phyloP scores from a whole-genome alignment of 2,888 invertebrate species.

The Actias luna region DNA sequence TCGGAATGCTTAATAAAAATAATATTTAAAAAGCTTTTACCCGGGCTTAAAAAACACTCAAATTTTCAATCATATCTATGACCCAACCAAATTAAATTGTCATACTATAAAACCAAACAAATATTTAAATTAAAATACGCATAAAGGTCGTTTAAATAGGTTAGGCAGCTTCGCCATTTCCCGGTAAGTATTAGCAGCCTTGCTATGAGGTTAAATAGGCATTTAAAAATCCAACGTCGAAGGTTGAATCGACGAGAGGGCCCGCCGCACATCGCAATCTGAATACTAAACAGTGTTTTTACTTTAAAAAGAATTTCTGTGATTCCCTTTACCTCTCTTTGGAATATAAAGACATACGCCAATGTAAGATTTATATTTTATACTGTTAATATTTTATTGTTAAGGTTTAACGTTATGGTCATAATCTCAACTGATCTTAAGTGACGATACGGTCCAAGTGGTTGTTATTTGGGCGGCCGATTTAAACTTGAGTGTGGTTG shows the following conservation, averaged over 20 bases:
- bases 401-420: too few relatives aligned
- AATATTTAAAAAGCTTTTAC: too few relatives aligned
- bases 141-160: background rate
- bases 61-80: too few relatives aligned
- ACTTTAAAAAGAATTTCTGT: constrained; percentile 9
- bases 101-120: too few relatives aligned
- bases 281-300: constrained; percentile 16
- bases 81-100: too few relatives aligned
- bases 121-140: background rate
- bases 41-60: too few relatives aligned
- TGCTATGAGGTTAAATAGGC: constrained; percentile 27
- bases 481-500: too few relatives aligned
- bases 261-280: constrained; percentile 1
- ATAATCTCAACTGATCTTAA: too few relatives aligned
- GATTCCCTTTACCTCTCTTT: background rate
- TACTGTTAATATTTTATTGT: background rate
- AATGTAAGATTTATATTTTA: background rate
- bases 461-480: too few relatives aligned
- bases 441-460: too few relatives aligned
- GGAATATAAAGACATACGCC: background rate
- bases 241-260: background rate
- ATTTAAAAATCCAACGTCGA: constrained; percentile 22
- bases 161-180: constrained; percentile 2
- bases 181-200: constrained; percentile 25
- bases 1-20: too few relatives aligned